phyloP scores from a whole-genome alignment of 1,140 invertebrate genomes.

The Drosophila varians region DNA sequence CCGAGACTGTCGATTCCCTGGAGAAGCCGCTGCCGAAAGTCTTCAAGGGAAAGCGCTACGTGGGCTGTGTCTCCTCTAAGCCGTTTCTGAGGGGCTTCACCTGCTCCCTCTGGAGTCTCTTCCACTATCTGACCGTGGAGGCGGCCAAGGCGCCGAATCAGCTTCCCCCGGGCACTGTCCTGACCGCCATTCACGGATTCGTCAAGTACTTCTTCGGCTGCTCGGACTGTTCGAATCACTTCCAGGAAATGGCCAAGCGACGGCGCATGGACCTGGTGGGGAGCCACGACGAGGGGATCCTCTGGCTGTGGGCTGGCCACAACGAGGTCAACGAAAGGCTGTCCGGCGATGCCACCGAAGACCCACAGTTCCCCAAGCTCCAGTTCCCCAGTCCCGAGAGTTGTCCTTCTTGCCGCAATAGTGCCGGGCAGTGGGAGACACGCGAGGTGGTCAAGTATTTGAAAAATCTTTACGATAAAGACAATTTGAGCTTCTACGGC shows the following conservation, averaged over 20 bases:
- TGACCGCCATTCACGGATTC: slow-evolving; percentile 93
- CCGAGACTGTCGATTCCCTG: neutral
- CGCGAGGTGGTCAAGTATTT: slow-evolving; percentile 41
- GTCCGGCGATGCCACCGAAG: slow-evolving; percentile 93
- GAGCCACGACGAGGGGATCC: slow-evolving; percentile 88
- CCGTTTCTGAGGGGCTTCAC: slow-evolving; percentile 92
- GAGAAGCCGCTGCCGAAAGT: slow-evolving; percentile 25
- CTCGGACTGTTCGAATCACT: slow-evolving; percentile 93
- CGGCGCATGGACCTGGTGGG: slow-evolving; percentile 87
- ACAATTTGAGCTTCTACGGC: slow-evolving; percentile 55
- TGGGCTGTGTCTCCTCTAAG: slow-evolving; percentile 87
- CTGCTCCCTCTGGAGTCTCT: slow-evolving; percentile 97
- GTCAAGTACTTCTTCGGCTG: slow-evolving; percentile 97
- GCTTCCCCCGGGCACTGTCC: slow-evolving; percentile 85
- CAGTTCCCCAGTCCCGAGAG: slow-evolving; percentile 90
- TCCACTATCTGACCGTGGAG: slow-evolving; percentile 95
- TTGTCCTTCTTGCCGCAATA: slow-evolving; percentile 87
- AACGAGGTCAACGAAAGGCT: slow-evolving; percentile 96
- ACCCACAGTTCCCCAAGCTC: slow-evolving; percentile 94
- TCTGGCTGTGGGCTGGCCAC: slow-evolving; percentile 98
- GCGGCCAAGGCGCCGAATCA: slow-evolving; percentile 85
- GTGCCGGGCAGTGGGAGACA: slow-evolving; percentile 13
- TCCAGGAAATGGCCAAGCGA: slow-evolving; percentile 88
- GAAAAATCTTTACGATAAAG: slow-evolving; percentile 25
- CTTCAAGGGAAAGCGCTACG: slow-evolving; percentile 85